These are phyloP conservation scores for Colletes collaris DNA, from an alignment of 2,888 invertebrate species.

Conservation along the genomic window DNA sequence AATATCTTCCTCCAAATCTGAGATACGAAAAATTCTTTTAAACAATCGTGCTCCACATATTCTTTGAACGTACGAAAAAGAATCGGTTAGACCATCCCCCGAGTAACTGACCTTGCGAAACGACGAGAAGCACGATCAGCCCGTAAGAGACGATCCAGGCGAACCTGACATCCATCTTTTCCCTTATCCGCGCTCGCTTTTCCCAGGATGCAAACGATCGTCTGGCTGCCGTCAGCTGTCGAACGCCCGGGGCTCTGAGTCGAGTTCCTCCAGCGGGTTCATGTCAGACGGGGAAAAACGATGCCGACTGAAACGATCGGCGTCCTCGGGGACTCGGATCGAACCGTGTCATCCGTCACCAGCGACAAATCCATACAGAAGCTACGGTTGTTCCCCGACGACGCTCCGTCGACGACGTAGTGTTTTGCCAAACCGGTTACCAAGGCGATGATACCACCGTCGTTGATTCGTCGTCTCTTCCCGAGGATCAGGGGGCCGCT, in stretches of 20 bases:
- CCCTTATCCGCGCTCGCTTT: constrained; percentile 18
- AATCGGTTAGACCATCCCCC: too few relatives aligned
- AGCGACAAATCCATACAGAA: constrained; percentile 35
- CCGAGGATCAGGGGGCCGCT: constrained; percentile 27
- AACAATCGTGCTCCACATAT: too few relatives aligned
- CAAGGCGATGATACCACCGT: constrained; percentile 58
- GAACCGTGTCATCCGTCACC: constrained; percentile 14
- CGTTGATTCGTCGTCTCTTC: constrained; percentile 19
- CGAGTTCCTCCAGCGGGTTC: constrained; percentile 47
- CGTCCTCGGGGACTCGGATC: constrained; percentile 32
- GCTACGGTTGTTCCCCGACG: constrained; percentile 28
- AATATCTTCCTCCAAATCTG: too few relatives aligned
- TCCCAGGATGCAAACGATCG: constrained; percentile 43
- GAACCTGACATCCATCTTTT: constrained; percentile 59
- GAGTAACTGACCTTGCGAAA: constrained; percentile 61
- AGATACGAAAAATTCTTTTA: too few relatives aligned
- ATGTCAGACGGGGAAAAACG: constrained; percentile 55
- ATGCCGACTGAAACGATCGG: constrained; percentile 21
- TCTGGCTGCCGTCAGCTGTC: constrained; percentile 63
- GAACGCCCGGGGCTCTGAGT: constrained; percentile 35
- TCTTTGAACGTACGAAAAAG: too few relatives aligned
- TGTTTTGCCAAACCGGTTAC: constrained; percentile 65
- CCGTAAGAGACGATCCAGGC: constrained; percentile 52
- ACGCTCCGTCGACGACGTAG: constrained; percentile 35
- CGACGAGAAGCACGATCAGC: constrained; percentile 48